Base-by-base conservation (phyloP, 1,140 invertebrate genomes). In the Cydia strobilella region DNA sequence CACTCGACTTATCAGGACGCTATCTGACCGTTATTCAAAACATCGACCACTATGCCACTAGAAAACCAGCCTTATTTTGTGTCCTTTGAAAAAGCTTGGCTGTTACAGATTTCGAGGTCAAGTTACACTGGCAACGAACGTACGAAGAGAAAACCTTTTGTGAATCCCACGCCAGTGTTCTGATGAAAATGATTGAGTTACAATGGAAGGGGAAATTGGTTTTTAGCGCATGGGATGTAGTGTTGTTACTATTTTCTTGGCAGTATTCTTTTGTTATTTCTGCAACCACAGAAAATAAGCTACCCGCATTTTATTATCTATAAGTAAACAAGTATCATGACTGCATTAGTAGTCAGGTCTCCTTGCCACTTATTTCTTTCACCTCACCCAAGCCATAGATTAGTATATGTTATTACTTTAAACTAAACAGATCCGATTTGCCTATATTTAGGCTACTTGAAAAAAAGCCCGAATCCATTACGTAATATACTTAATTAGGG, bases 131-230 rank as follows among this genome's bases (percentile, higher is more conserved):
- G 48, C 12, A n/a, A 51, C 13, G 48, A 7, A n/a, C 4, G 13
- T 7, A 7, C 15, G 1, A 51, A n/a, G 1, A 5, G 3, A 51
- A 51, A 15, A 4, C 15, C 6, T 18, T 6, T 18, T 51, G 48
- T 20, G 18, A 59, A 20, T 10, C 10, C 1, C 15, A 7, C n/a
- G 18, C 18, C 15, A 35, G 25, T 69, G 35, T 39, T 69, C 35
- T 35, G 65, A 18, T 69, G 65, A 69, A 69, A 31, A 69, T 35
- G 15, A 59, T 65, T 31, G 23, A 69, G 27, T 2, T 18, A 69
- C n/a, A 69, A 69, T 42, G 48, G 2, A 2, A 69, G 42, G 20
- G 27, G 25, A 69, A 39, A 39, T 69, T 69, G 35, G 9, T 69
- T 69, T 7, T 39, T 39, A 35, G n/a, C 13, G 18, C 15, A 39